phyloP scores from a whole-genome alignment of 1,140 invertebrate genomes.

The Drosophila trapezifrons region DNA sequence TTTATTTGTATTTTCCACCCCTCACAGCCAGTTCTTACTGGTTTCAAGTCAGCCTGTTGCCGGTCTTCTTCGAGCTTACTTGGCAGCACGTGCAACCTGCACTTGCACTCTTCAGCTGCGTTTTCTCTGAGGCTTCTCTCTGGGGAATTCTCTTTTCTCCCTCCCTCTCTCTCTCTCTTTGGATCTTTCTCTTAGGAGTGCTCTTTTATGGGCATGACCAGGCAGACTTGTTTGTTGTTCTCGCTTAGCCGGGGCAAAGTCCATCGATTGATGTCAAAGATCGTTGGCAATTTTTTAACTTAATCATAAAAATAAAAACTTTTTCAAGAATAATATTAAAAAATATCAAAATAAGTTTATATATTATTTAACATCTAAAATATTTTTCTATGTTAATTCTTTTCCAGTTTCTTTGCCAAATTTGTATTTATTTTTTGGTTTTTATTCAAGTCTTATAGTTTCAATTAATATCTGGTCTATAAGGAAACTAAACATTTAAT shows the following conservation, averaged over 20 bases:
- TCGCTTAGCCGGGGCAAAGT: constrained; percentile 25
- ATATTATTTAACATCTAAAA: too few relatives aligned
- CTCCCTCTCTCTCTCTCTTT: constrained; percentile 1
- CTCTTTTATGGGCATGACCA: constrained; percentile 45
- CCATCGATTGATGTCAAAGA: constrained; percentile 30
- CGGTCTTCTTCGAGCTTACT: neutral
- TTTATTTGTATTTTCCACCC: constrained; percentile 6
- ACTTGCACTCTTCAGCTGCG: constrained; percentile 20
- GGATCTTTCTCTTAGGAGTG: constrained; percentile 8
- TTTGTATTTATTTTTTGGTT: too few relatives aligned
- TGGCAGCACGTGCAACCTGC: constrained; percentile 49
- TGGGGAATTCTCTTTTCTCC: neutral
- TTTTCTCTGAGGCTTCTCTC: neutral
- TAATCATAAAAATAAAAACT: neutral
- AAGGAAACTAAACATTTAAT: too few relatives aligned
- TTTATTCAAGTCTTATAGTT: too few relatives aligned
- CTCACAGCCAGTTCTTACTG: neutral
- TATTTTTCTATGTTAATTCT: too few relatives aligned
- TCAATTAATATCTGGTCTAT: too few relatives aligned
- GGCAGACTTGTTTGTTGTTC: constrained; percentile 38
- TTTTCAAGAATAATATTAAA: neutral
- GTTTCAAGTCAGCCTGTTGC: neutral
- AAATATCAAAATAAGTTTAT: too few relatives aligned
- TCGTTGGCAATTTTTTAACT: constrained; percentile 8
- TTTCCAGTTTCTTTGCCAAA: too few relatives aligned